These are phyloP conservation scores for Liasis olivaceus DNA, from an alignment of 2,797 vertebrate species.

Conservation along the genomic window DNA sequence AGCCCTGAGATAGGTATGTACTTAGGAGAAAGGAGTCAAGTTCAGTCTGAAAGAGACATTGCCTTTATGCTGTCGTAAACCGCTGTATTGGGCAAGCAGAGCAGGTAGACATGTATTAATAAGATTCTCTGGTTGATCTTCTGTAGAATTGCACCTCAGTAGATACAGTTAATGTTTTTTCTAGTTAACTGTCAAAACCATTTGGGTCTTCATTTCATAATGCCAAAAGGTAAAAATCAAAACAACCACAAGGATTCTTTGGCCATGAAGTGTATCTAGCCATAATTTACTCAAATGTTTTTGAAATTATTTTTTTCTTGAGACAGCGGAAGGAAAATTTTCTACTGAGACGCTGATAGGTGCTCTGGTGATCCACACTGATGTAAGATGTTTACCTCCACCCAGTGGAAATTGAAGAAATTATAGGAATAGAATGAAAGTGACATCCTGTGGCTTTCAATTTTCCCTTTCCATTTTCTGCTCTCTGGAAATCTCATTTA, in stretches of 20 bases:
- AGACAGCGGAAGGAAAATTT: neutral
- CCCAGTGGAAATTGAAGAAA: neutral
- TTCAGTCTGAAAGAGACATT: neutral
- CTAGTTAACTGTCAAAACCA: neutral
- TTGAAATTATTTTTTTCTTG: neutral
- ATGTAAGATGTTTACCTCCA: neutral
- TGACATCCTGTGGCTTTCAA: constrained; percentile 1
- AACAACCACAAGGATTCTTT: neutral
- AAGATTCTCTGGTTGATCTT: neutral
- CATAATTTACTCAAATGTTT: neutral
- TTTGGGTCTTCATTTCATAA: neutral
- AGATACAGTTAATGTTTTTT: neutral
- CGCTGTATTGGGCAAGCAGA: neutral
- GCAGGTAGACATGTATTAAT: neutral
- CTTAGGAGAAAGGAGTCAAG: neutral
- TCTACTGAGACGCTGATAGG: neutral
- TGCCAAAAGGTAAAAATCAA: neutral
- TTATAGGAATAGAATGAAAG: neutral
- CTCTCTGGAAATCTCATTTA: neutral
- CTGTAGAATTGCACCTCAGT: too few relatives aligned
- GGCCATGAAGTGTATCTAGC: neutral
- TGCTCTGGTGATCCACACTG: neutral
- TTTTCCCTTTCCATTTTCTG: neutral
- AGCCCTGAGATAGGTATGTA: neutral
- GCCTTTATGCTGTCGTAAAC: neutral